Base-by-base conservation (phyloP, 2,113 vertebrate species). In the Upupa epops region DNA sequence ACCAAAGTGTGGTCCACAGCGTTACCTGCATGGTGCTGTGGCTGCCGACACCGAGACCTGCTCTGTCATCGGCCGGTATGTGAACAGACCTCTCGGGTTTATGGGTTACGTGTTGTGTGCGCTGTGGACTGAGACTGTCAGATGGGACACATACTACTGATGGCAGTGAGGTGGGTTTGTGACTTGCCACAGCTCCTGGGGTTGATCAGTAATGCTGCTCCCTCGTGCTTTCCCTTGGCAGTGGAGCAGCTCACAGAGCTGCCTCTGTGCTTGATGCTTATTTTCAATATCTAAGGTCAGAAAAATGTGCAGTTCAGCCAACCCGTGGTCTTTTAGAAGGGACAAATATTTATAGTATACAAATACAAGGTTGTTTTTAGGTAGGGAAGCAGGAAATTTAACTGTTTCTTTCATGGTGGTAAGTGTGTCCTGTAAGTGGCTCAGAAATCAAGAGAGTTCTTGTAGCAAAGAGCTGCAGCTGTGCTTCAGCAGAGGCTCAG, bases 31-130 rank as follows among this genome's bases (percentile, higher is more conserved):
- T 3, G 98, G 95, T 3, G 98, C 98, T 1, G 98, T 98, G 82
- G 98, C 98, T 17, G 97, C 98, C 8, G 98, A 99, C 95, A 97
- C 97, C 3, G 89, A 75, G 78, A 97, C n/a, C 29, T 99, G 98
- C 90, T 99, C 98, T 8, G 32, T 90, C 61, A 93, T 98, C 58
- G 98, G 97, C 96, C 97, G 98, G 98, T 99, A 95, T 18, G 98
- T 97, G 93, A 52, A 0, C 15, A 1, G 37, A 74, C 19, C n/a
- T 4, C 75, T 48, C 3, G 3, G 22, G 17, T 69, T 61, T 68
- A 12, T 4, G 8, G 48, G 15, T 66, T 28, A 4, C 11, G 0
- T 5, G 32, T 8, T 0, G 29, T 0, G 4, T 6, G 0, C 37
- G 70, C 14, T 1, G 2, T 8, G 86, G n/a, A 0, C 83, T 68